Evolutionary conservation across 2,797 vertebrate species (phyloP).

Genomic region (Manis crassicaudata): DNA sequence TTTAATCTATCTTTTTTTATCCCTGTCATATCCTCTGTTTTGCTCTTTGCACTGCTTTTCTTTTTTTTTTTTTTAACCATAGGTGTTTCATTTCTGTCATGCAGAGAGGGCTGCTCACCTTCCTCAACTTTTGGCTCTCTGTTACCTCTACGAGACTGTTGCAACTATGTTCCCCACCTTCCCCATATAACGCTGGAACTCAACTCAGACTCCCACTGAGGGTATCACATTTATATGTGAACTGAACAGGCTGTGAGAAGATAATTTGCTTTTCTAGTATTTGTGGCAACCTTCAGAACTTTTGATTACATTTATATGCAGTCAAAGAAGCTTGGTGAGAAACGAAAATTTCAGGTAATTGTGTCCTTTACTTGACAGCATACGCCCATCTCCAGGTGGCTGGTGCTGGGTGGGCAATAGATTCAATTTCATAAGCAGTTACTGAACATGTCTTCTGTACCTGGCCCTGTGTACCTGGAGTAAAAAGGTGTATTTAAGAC

Average conservation of each 20-base stretch:
- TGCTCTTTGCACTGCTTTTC: background rate
- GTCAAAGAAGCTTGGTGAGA: conserved; percentile 33
- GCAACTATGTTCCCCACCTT: background rate
- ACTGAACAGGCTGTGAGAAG: background rate
- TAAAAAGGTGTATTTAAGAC: background rate
- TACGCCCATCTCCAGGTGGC: background rate
- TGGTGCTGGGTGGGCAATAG: background rate
- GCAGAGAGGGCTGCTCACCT: background rate
- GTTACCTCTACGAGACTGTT: background rate
- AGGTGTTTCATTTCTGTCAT: conserved; percentile 65
- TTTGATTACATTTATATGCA: conserved; percentile 38
- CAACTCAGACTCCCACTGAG: background rate
- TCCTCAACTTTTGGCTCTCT: background rate
- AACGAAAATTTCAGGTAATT: conserved; percentile 6
- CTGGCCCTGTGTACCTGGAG: background rate
- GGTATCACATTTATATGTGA: background rate
- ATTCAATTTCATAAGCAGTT: background rate
- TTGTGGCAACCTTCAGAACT: background rate
- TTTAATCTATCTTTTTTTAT: background rate
- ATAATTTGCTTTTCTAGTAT: conserved; percentile 40
- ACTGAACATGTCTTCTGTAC: background rate
- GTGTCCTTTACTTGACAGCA: background rate
- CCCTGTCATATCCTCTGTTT: background rate
- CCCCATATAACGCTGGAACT: background rate
- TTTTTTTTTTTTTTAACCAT: background rate